Conservation (phyloP, 2,888 invertebrate species). For the Epistrophe grossulariae region DNA sequence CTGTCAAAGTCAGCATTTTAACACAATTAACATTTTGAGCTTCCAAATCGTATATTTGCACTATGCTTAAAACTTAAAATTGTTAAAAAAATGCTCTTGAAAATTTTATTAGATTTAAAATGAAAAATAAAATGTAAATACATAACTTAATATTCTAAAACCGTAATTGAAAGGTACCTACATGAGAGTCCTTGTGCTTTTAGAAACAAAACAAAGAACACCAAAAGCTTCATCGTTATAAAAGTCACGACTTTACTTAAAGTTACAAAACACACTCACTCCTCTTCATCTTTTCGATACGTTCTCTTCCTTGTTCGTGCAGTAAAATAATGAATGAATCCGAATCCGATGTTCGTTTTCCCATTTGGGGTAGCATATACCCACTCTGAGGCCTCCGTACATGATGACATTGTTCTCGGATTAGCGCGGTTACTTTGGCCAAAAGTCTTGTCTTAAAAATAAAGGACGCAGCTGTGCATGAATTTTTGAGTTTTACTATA, state of each 20-base stretch:
- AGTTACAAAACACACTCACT: slow-evolving; percentile 52
- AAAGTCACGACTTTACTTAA: slow-evolving; percentile 64
- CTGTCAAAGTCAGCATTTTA: not conserved
- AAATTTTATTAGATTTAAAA: slow-evolving; percentile 26
- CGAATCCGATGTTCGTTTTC: slow-evolving; percentile 56
- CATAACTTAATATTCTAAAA: slow-evolving; percentile 52
- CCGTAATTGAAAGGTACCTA: slow-evolving; percentile 20
- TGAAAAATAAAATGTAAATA: slow-evolving; percentile 12
- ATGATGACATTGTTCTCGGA: slow-evolving; percentile 48
- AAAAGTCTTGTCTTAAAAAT: slow-evolving; percentile 52
- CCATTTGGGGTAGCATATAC: slow-evolving; percentile 42
- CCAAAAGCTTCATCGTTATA: slow-evolving; percentile 56
- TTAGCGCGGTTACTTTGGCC: slow-evolving; percentile 52
- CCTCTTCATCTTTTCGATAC: slow-evolving; percentile 18
- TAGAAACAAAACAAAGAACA: slow-evolving; percentile 31
- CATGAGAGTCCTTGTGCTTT: slow-evolving; percentile 6
- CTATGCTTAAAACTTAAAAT: not conserved
- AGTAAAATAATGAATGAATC: slow-evolving; percentile 45
- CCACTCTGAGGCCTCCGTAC: not conserved
- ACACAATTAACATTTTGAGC: not conserved
- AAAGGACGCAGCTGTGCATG: slow-evolving; percentile 54
- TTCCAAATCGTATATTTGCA: not conserved
- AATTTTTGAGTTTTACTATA: slow-evolving; percentile 46
- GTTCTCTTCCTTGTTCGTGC: slow-evolving; percentile 21
- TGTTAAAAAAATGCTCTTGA: slow-evolving; percentile 5